Base-by-base conservation (phyloP, 2,113 vertebrate species). In the Fulica atra region DNA sequence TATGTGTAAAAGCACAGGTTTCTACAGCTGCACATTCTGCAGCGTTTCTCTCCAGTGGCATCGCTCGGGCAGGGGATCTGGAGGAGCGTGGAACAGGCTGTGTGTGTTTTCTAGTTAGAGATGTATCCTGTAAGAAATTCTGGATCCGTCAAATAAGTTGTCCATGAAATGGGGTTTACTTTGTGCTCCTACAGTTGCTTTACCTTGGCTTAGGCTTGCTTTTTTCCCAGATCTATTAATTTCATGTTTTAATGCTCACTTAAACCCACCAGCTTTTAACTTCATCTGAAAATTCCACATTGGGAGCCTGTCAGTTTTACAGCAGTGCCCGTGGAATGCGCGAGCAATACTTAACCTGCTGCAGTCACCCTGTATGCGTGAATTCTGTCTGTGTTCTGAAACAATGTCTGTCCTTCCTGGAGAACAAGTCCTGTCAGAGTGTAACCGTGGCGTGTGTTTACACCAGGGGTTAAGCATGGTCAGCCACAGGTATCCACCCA, bases 201-300 rank as follows among this genome's bases (percentile, higher is more conserved):
- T 85, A 86, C 40, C 51, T 73, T 86, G 91, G 19, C 56, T 83
- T 35, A 56, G 50, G 66, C 35, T 42, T 26, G 17, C 20, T 68
- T 63, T 66, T 61, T 44, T 26, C 19, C 68, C 5, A n/a, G 56
- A 74, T 70, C 4, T n/a, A 36, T 84, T 89, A 9, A 59, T 68
- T 88, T 93, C 38, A 46, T 78, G 38, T 54, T 84, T 94, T 92
- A 87, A 57, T 53, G 65, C 64, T 82, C 73, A 46, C 59, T 68
- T 89, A 84, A 96, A 31, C 77, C 60, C 81, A 77, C 29, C 81
- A 36, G 88, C 57, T 56, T 89, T 68, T 78, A 88, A 60, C 89
- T 70, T 71, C 44, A 36, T 56, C 57, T 69, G 84, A 66, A 76
- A 81, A 59, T 48, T 31, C 69, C 29, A 2, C 76, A 53, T 23